Conservation (phyloP, 2,113 vertebrate species). For the Brachypodius melanocephalos region DNA sequence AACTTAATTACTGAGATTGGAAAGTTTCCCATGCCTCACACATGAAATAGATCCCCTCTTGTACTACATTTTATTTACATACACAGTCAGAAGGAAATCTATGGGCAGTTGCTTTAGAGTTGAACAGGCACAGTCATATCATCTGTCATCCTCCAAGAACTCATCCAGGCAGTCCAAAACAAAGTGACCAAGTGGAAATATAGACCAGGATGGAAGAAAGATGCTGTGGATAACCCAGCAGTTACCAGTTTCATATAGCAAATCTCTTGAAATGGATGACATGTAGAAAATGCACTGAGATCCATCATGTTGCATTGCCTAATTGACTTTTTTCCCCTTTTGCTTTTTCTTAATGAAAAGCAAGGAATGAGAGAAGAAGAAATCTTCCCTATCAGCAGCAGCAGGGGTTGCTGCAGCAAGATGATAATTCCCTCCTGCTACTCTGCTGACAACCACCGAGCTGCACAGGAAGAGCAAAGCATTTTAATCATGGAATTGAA, state of each 20-base stretch:
- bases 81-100: background rate
- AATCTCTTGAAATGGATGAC: background rate
- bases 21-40: background rate
- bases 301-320: background rate
- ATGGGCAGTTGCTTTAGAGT: background rate
- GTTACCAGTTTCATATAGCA: background rate
- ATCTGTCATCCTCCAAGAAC: background rate
- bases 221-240: background rate
- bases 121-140: background rate
- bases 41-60: background rate
- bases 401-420: slow-evolving; percentile 58
- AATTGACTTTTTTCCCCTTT: slow-evolving; percentile 2
- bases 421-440: slow-evolving; percentile 58
- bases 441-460: slow-evolving; percentile 25
- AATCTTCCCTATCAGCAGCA: slow-evolving; percentile 52
- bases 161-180: background rate
- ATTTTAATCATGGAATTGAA: slow-evolving; percentile 39
- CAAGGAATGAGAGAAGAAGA: slow-evolving; percentile 25
- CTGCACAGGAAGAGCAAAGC: slow-evolving; percentile 26
- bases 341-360: background rate
- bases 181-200: background rate
- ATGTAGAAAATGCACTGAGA: background rate
- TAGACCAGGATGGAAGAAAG: background rate
- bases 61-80: background rate
- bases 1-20: background rate